Evolutionary conservation across 2,113 vertebrate genomes (phyloP).

Genomic region (Lamprotornis superbus): DNA sequence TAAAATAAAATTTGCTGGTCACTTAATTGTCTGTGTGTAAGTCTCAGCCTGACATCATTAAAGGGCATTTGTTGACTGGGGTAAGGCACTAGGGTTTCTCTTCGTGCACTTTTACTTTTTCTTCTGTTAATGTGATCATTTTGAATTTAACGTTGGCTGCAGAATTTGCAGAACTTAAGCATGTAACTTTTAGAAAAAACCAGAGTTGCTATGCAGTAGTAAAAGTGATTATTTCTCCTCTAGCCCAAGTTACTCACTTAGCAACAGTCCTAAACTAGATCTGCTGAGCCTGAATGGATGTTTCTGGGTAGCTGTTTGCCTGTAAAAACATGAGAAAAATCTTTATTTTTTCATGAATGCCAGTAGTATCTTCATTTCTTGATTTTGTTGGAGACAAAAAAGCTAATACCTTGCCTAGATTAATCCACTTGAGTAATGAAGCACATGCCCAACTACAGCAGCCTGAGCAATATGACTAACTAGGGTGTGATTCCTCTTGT

Average conservation of each 20-base stretch:
- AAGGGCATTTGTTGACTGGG: neutral
- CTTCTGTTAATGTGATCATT: neutral
- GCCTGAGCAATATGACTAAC: neutral
- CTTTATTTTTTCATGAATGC: neutral
- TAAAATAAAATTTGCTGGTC: neutral
- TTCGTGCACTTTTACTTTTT: neutral
- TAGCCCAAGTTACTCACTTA: constrained; percentile 24
- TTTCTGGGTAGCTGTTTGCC: neutral
- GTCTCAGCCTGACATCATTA: neutral
- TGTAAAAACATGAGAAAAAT: neutral
- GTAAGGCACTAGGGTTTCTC: neutral
- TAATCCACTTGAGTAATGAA: neutral
- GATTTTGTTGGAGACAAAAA: neutral
- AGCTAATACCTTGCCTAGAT: neutral
- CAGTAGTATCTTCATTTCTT: neutral
- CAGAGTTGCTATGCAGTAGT: constrained; percentile 31
- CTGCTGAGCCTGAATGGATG: neutral
- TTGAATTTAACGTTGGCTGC: neutral
- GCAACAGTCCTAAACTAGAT: constrained; percentile 1
- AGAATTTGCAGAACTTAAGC: neutral
- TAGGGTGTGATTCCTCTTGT: neutral
- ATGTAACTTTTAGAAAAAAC: neutral
- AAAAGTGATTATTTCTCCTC: neutral
- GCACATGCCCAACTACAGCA: neutral
- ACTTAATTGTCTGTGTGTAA: neutral